These are phyloP conservation scores for Fistularia tabacaria DNA, from an alignment of 2,797 vertebrate genomes.

Conservation along the genomic window DNA sequence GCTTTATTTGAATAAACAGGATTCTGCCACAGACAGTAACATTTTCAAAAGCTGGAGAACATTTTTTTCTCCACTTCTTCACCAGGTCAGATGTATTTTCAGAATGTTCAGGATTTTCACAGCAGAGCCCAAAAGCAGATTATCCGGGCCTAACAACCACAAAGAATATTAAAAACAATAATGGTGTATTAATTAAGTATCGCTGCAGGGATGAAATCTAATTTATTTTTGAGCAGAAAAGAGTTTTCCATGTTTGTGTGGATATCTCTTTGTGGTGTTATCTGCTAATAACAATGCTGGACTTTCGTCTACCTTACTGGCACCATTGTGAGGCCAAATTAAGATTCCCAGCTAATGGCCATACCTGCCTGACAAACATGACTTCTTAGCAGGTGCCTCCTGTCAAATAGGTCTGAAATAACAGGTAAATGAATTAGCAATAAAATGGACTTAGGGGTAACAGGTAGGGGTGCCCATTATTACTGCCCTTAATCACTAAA, in stretches of 20 bases:
- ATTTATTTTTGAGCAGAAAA: slow-evolving; percentile 69
- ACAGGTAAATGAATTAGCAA: slow-evolving; percentile 99
- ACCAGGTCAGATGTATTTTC: slow-evolving; percentile 34
- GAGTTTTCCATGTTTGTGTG: slow-evolving; percentile 64
- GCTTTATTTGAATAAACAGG: slow-evolving; percentile 46
- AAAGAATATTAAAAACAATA: slow-evolving; percentile 31
- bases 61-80: neutral
- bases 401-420: slow-evolving; percentile 95
- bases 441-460: slow-evolving; percentile 95
- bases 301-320: slow-evolving; percentile 46
- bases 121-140: slow-evolving; percentile 60
- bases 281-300: slow-evolving; percentile 75
- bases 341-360: slow-evolving; percentile 91
- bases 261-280: slow-evolving; percentile 69
- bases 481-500: slow-evolving; percentile 97
- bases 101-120: slow-evolving; percentile 56
- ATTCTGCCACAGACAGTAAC: slow-evolving; percentile 2
- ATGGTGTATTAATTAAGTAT: slow-evolving; percentile 70
- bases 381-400: slow-evolving; percentile 95
- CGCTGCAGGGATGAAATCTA: slow-evolving; percentile 64
- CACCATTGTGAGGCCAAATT: slow-evolving; percentile 85
- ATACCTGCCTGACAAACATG: slow-evolving; percentile 94
- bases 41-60: too few relatives aligned
- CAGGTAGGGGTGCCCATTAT: slow-evolving; percentile 97
- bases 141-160: slow-evolving; percentile 63